These are phyloP conservation scores for Sialia sialis DNA, from an alignment of 2,113 vertebrate species.

Conservation along the genomic window DNA sequence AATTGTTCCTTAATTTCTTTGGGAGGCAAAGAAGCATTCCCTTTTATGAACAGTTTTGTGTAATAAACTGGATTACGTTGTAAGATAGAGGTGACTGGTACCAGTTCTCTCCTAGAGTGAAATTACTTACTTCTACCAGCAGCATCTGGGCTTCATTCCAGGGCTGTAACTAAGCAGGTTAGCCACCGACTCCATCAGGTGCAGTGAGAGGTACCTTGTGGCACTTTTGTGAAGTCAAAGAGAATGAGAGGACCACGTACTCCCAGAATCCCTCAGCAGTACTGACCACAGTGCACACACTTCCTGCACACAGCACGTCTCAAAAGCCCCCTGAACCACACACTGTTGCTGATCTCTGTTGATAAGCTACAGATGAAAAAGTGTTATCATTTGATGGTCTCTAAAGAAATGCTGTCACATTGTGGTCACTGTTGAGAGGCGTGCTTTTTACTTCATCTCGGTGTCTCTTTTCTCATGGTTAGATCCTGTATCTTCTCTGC, in stretches of 20 bases:
- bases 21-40: background rate
- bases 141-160: background rate
- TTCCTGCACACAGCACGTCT: accelerated
- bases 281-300: background rate
- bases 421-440: background rate
- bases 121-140: background rate
- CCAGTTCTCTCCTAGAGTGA: background rate
- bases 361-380: background rate
- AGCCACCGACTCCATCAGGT: background rate
- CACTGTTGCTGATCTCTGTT: accelerated
- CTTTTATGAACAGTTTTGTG: background rate
- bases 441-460: background rate
- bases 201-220: background rate
- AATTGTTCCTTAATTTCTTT: background rate
- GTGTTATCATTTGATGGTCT: background rate
- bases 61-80: background rate
- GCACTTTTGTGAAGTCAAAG: background rate
- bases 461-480: background rate
- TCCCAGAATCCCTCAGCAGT: background rate
- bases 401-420: background rate
- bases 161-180: background rate
- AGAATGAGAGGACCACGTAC: background rate
- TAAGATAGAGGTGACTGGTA: background rate
- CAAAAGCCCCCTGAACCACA: background rate
- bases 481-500: background rate